phyloP scores from a whole-genome alignment of 2,888 invertebrate genomes.

The Mesoligia furuncula region DNA sequence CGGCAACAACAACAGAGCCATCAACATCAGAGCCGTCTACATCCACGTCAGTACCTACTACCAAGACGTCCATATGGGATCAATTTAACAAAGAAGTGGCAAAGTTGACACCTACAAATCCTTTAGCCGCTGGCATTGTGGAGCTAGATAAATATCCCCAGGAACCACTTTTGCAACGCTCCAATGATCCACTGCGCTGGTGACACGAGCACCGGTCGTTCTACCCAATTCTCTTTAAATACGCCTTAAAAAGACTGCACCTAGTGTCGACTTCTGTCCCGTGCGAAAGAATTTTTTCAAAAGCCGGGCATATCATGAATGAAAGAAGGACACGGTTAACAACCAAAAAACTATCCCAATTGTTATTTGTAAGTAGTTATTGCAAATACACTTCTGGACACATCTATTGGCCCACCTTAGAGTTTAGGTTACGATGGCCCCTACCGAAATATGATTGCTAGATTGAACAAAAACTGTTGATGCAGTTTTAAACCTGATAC shows the following conservation, averaged over 20 bases:
- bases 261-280: no score
- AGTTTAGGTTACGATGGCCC: no score
- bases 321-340: conserved; percentile 7
- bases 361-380: background rate
- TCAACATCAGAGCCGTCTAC: background rate
- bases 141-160: background rate
- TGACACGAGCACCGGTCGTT: background rate
- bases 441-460: no score
- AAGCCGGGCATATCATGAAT: background rate
- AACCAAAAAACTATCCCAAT: conserved; percentile 3
- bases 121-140: background rate
- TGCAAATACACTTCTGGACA: no score
- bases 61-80: conserved; percentile 6
- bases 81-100: conserved; percentile 6
- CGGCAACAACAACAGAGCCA: no score
- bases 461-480: no score
- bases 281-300: background rate
- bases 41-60: background rate
- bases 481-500: no score
- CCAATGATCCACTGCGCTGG: background rate
- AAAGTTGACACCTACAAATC: conserved; percentile 4
- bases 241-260: no score
- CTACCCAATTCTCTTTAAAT: background rate
- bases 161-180: conserved; percentile 2
- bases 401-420: no score